These are phyloP conservation scores for Caenorhabditis wallacei DNA, from an alignment of 2,888 invertebrate species.

Conservation along the genomic window DNA sequence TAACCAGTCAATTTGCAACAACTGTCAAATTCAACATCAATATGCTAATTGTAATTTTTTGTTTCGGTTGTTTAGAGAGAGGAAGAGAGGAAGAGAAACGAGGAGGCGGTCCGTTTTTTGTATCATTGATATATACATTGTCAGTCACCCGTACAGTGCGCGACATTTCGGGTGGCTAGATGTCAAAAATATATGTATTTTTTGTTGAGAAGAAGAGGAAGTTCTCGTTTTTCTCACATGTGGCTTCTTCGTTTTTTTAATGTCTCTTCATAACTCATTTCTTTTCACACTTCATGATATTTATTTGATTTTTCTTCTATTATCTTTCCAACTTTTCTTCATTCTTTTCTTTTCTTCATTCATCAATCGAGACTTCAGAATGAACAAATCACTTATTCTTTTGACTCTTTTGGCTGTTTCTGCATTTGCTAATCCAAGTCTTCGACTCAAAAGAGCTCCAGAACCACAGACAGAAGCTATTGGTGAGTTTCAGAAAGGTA, in stretches of 20 bases:
- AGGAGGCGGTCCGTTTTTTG: slow-evolving; percentile 11
- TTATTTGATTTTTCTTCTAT: not conserved
- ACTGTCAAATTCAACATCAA: slow-evolving; percentile 16
- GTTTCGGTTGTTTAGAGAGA: not conserved
- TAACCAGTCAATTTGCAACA: slow-evolving; percentile 4
- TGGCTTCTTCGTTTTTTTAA: slow-evolving; percentile 3
- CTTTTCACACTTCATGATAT: not conserved
- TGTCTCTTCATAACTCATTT: slow-evolving; percentile 23
- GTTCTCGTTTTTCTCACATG: slow-evolving; percentile 2
- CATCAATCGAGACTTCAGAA: slow-evolving; percentile 15
- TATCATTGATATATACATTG: slow-evolving; percentile 29
- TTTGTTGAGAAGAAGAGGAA: not conserved
- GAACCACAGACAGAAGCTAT: slow-evolving; percentile 49
- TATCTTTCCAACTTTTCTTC: slow-evolving; percentile 2
- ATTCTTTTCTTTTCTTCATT: not conserved
- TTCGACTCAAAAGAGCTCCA: slow-evolving; percentile 44
- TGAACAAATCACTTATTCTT: slow-evolving; percentile 47
- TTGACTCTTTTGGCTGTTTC: slow-evolving; percentile 46
- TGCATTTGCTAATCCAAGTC: slow-evolving; percentile 32
- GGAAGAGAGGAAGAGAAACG: not conserved
- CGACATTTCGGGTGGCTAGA: slow-evolving; percentile 38
- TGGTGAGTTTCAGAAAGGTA: slow-evolving; percentile 53
- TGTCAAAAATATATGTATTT: not conserved
- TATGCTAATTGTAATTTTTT: slow-evolving; percentile 37
- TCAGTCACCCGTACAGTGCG: slow-evolving; percentile 48